phyloP scores from a whole-genome alignment of 2,888 invertebrate genomes.

The Cremastinae sp. region DNA sequence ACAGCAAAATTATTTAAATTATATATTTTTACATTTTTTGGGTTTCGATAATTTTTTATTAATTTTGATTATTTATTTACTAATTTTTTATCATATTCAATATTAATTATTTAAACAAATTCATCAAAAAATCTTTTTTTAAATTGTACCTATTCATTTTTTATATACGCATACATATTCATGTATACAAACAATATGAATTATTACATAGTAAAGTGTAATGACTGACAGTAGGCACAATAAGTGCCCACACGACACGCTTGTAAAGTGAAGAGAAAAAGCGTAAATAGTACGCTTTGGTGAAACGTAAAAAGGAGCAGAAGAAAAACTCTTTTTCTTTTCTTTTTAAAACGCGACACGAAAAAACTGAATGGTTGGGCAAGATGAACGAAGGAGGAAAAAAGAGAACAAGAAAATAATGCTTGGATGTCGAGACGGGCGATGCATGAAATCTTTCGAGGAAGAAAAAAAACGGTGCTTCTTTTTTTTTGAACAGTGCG shows the following conservation, averaged over 20 bases:
- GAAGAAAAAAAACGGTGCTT: constrained; percentile 6
- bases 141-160: background rate
- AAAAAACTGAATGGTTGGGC: constrained; percentile 1
- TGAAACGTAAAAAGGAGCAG: too few relatives aligned
- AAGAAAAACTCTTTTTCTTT: constrained; percentile 7
- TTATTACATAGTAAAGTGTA: constrained; percentile 16
- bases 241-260: constrained; percentile 8
- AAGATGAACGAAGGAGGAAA: background rate
- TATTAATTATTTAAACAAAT: too few relatives aligned
- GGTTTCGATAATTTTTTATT: too few relatives aligned
- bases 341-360: background rate
- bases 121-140: too few relatives aligned
- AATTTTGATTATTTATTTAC: too few relatives aligned
- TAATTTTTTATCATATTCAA: too few relatives aligned
- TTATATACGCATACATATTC: background rate
- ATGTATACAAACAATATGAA: background rate
- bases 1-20: too few relatives aligned
- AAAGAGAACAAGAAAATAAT: constrained; percentile 15
- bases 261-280: constrained; percentile 17
- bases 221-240: constrained; percentile 6
- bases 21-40: too few relatives aligned
- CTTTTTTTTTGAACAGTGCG: constrained; percentile 14
- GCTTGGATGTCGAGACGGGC: constrained; percentile 11
- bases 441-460: constrained; percentile 37
- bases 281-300: constrained; percentile 7